Percentiles rank a stretch among this genome's conserved stretches.
phyloP scores from a whole-genome alignment of 2,888 invertebrate species.

The Physocephala rufipes region DNA sequence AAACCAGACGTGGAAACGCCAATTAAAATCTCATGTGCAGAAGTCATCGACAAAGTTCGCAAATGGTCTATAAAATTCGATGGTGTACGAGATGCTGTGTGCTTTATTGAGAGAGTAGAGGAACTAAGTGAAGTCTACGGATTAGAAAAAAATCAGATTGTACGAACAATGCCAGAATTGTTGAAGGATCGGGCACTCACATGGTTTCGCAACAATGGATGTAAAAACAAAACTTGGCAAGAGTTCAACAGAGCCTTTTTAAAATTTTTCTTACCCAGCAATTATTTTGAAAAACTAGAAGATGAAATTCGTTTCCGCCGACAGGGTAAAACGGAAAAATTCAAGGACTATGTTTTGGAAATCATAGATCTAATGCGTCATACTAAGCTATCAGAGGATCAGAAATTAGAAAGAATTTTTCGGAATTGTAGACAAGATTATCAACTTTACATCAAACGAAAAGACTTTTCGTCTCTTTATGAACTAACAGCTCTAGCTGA shows the following conservation, averaged over 20 bases:
- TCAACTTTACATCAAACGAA: not conserved
- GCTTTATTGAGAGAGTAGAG: slow-evolving; percentile 3
- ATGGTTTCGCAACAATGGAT: slow-evolving; percentile 3
- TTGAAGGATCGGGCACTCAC: slow-evolving; percentile 7
- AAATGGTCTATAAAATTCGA: slow-evolving; percentile 2
- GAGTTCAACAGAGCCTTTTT: not conserved
- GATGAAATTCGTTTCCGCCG: not conserved
- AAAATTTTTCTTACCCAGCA: not conserved
- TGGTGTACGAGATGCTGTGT: not conserved
- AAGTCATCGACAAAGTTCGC: slow-evolving; percentile 2
- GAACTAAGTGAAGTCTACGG: not conserved
- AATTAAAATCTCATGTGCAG: not conserved
- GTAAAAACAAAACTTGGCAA: not conserved
- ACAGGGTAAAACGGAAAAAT: not conserved
- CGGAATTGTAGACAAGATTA: not conserved
- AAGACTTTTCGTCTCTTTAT: not conserved
- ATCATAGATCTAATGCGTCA: slow-evolving; percentile 6
- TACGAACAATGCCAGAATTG: slow-evolving; percentile 12
- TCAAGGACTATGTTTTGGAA: not conserved
- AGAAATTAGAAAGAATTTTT: not conserved
- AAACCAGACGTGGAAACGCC: not conserved
- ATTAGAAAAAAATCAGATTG: not conserved
- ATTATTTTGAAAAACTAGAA: not conserved
- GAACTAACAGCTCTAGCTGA: not conserved
- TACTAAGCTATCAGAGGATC: not conserved